Conservation (phyloP, 2,113 vertebrate genomes). For the Xyrauchen texanus region DNA sequence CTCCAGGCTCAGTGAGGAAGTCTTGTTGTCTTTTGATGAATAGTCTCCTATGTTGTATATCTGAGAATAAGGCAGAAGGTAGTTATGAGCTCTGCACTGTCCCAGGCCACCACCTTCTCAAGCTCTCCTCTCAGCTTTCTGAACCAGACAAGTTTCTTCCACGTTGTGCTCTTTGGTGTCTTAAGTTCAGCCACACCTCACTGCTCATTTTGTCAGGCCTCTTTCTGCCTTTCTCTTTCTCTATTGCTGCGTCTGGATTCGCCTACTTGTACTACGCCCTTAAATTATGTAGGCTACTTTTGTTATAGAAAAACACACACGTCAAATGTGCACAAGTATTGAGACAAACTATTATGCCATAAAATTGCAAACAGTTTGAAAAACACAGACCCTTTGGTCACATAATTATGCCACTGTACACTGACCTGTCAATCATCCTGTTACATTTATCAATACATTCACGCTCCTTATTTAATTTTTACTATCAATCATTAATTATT, state of each 20-base stretch:
- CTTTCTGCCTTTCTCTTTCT: not conserved
- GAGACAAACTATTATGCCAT: no score
- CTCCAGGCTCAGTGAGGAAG: not conserved
- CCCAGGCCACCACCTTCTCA: not conserved
- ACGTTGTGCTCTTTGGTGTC: conserved; percentile 36
- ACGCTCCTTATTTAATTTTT: no score
- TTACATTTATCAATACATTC: no score
- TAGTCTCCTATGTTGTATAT: not conserved
- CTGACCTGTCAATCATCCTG: no score
- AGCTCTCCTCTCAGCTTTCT: conserved; percentile 40
- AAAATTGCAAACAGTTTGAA: no score
- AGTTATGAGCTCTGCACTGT: not conserved
- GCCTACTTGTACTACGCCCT: no score
- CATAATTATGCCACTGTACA: no score
- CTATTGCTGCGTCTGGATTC: not conserved
- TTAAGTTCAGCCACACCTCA: conserved; percentile 17
- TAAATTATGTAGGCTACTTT: no score
- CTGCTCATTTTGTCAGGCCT: conserved; percentile 18
- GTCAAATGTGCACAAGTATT: no score
- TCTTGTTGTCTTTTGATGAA: not conserved
- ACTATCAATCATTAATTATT: no score
- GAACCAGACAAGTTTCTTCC: conserved; percentile 34
- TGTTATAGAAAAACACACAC: no score
- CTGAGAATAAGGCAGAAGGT: not conserved
- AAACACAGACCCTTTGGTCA: no score